phyloP scores from a whole-genome alignment of 2,888 invertebrate species.

The Lymantria monacha region DNA sequence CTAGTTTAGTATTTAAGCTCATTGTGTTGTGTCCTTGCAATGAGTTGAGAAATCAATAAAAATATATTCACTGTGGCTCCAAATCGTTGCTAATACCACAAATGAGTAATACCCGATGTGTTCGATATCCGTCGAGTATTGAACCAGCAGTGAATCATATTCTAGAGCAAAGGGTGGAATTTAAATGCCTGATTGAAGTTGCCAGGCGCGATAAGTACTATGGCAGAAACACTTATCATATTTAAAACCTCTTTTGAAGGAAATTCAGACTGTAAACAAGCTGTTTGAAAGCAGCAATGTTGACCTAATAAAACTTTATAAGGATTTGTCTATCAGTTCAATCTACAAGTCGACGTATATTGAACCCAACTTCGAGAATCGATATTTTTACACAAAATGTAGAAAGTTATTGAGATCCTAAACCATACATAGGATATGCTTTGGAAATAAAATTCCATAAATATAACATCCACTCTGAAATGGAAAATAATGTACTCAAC shows the following conservation, averaged over 20 bases:
- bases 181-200: constrained; percentile 19
- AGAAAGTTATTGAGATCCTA: not conserved
- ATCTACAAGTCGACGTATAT: too few species aligned
- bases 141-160: not conserved
- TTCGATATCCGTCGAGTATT: constrained; percentile 17
- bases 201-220: constrained; percentile 12
- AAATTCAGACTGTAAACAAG: constrained; percentile 11
- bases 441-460: too few species aligned
- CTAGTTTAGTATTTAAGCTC: too few species aligned
- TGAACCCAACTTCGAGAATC: not conserved
- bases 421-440: not conserved
- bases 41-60: too few species aligned
- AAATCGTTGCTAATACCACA: constrained; percentile 35
- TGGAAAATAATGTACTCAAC: not conserved
- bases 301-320: constrained; percentile 10
- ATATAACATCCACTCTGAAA: not conserved
- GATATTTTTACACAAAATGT: not conserved
- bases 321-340: too few species aligned
- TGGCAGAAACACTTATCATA: constrained; percentile 23
- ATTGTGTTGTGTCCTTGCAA: too few species aligned
- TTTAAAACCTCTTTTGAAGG: constrained; percentile 11
- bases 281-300: constrained; percentile 14
- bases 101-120: constrained; percentile 31
- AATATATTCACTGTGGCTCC: constrained; percentile 39
- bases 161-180: constrained; percentile 14